Conservation (phyloP, 2,888 invertebrate species). For the Spodoptera littoralis region DNA sequence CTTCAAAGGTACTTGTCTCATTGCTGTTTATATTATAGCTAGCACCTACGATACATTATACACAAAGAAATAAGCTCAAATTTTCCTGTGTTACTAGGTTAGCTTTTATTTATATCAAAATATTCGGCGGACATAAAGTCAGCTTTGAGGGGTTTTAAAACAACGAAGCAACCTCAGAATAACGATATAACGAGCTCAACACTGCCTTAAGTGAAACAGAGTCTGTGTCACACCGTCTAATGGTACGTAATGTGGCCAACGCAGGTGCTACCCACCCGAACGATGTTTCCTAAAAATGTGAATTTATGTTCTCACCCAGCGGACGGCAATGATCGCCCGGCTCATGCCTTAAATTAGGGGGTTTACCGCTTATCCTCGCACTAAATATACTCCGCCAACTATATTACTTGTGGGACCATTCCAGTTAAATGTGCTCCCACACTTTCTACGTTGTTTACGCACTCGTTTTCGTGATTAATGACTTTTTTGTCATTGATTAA, state of each 20-base stretch:
- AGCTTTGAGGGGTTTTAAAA: conserved; percentile 16
- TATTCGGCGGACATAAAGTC: neutral
- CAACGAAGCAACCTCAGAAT: conserved; percentile 30
- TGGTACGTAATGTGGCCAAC: conserved; percentile 76
- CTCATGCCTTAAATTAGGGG: conserved; percentile 87
- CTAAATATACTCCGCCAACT: conserved; percentile 83
- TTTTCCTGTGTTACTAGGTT: too few relatives aligned
- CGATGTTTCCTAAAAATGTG: conserved; percentile 84
- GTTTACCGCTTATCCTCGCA: conserved; percentile 84
- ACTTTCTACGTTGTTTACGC: conserved; percentile 72
- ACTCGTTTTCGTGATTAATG: conserved; percentile 69
- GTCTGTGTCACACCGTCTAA: conserved; percentile 71
- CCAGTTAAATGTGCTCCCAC: conserved; percentile 66
- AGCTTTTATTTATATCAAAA: neutral
- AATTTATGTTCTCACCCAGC: conserved; percentile 82
- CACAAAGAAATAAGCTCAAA: too few relatives aligned
- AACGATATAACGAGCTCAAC: conserved; percentile 38
- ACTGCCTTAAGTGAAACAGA: conserved; percentile 63
- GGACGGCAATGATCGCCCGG: conserved; percentile 85
- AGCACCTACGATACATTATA: too few relatives aligned
- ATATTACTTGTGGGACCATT: conserved; percentile 76
- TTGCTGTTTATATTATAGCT: too few relatives aligned
- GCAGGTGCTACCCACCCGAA: conserved; percentile 76
- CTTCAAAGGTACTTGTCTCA: too few relatives aligned
- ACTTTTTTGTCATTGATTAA: conserved; percentile 53